Evolutionary conservation across 2,113 vertebrate species (phyloP).

Genomic region (Atractosteus spatula): DNA sequence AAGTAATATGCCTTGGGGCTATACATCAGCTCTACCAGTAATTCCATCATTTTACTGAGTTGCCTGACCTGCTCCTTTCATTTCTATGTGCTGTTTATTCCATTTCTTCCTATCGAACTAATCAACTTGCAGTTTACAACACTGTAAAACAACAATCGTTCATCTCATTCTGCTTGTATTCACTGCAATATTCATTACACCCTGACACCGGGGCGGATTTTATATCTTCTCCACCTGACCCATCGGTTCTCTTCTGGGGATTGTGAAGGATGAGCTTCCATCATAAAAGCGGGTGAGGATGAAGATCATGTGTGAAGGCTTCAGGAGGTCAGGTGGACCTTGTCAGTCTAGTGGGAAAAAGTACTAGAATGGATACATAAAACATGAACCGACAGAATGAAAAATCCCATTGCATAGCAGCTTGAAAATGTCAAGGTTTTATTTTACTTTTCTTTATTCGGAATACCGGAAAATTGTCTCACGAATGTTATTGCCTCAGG

Average conservation of each 20-base stretch:
- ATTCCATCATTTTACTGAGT: neutral
- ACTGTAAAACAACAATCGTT: constrained; percentile 2
- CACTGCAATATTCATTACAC: neutral
- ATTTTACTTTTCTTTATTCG: too few relatives aligned
- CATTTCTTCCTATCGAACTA: constrained; percentile 1
- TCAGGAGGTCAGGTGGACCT: constrained; percentile 37
- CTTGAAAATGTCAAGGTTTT: too few relatives aligned
- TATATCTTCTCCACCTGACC: neutral
- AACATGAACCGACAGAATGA: constrained; percentile 32
- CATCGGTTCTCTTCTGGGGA: constrained; percentile 19
- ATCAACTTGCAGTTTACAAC: constrained; percentile 11
- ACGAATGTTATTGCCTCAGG: too few relatives aligned
- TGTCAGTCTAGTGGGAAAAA: constrained; percentile 30
- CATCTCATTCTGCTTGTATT: neutral
- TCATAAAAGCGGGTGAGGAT: constrained; percentile 28
- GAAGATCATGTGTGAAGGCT: constrained; percentile 23
- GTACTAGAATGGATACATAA: constrained; percentile 50
- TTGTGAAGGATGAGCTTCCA: constrained; percentile 48
- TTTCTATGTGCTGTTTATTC: neutral
- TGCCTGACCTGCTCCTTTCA: neutral
- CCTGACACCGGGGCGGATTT: neutral
- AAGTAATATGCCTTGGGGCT: neutral
- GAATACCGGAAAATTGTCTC: too few relatives aligned
- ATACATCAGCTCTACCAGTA: too few relatives aligned
- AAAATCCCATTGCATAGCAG: too few relatives aligned